A percentile compares a stretch with the other conserved stretches of the same genome.
Conservation (phyloP, 2,888 invertebrate genomes). For the Sabatieria punctata region DNA sequence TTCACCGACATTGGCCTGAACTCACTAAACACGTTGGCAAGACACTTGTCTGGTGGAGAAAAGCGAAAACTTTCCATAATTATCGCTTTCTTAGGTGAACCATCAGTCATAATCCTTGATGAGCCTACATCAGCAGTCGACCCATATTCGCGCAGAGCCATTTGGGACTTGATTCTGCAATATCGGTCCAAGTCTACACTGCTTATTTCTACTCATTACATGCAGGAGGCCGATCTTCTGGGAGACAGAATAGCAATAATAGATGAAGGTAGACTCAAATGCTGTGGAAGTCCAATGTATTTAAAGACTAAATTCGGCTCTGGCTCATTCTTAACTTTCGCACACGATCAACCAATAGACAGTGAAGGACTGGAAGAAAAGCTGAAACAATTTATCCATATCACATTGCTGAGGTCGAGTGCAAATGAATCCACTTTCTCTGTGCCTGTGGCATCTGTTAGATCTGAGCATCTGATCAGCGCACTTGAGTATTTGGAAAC, state of each 20-base stretch:
- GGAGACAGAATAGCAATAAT: slow-evolving; percentile 72
- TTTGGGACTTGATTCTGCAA: slow-evolving; percentile 62
- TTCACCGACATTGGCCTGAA: slow-evolving; percentile 1
- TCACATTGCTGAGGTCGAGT: neutral
- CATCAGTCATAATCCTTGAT: slow-evolving; percentile 60
- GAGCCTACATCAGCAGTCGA: slow-evolving; percentile 73
- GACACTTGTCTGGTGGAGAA: slow-evolving; percentile 57
- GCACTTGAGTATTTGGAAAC: neutral
- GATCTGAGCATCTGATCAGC: neutral
- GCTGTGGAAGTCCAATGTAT: slow-evolving; percentile 65
- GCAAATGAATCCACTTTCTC: neutral
- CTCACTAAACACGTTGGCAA: slow-evolving; percentile 25
- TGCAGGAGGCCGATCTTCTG: slow-evolving; percentile 73
- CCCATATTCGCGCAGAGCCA: slow-evolving; percentile 59
- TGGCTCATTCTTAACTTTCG: slow-evolving; percentile 1
- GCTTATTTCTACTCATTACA: slow-evolving; percentile 60
- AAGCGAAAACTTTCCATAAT: slow-evolving; percentile 61
- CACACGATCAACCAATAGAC: neutral
- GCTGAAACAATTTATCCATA: neutral
- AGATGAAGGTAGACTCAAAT: slow-evolving; percentile 58
- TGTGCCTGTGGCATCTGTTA: neutral
- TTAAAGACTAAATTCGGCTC: slow-evolving; percentile 41
- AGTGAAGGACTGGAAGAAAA: neutral
- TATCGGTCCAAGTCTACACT: slow-evolving; percentile 43
- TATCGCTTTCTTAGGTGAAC: slow-evolving; percentile 68